phyloP scores from a whole-genome alignment of 2,888 invertebrate species.

The Cryptocephalus primarius region DNA sequence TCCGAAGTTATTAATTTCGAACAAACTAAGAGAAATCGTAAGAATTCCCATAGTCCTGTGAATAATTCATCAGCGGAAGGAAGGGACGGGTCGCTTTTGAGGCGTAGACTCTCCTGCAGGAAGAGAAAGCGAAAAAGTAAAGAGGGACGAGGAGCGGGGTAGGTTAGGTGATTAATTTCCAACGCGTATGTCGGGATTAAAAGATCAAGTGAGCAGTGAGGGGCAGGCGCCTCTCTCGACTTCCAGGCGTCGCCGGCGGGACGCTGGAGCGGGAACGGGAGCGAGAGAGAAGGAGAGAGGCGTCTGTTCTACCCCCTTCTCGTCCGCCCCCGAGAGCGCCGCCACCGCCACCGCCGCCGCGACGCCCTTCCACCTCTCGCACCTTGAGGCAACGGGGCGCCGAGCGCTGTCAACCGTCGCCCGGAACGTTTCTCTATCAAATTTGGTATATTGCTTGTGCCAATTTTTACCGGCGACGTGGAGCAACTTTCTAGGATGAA shows the following conservation, averaged over 20 bases:
- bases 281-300: slow-evolving; percentile 7
- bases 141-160: slow-evolving; percentile 4
- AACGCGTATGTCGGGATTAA: slow-evolving; percentile 39
- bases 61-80: slow-evolving; percentile 30
- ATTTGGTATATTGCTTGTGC: neutral
- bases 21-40: slow-evolving; percentile 31
- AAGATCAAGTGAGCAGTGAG: slow-evolving; percentile 37
- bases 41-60: slow-evolving; percentile 34
- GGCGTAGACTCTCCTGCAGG: slow-evolving; percentile 22
- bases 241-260: slow-evolving; percentile 32
- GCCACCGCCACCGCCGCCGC: slow-evolving; percentile 3
- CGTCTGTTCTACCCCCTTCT: slow-evolving; percentile 26
- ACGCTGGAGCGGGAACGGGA: neutral
- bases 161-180: slow-evolving; percentile 35
- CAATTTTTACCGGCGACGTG: neutral
- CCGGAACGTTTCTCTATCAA: neutral
- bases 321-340: slow-evolving; percentile 18
- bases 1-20: slow-evolving; percentile 25
- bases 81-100: slow-evolving; percentile 17
- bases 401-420: slow-evolving; percentile 22
- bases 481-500: neutral
- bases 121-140: slow-evolving; percentile 12
- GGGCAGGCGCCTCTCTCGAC: slow-evolving; percentile 37
- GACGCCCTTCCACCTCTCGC: slow-evolving; percentile 15
- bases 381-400: slow-evolving; percentile 18